These are phyloP conservation scores for Aphelinus atriplicis DNA, from an alignment of 1,140 invertebrate species.

Conservation along the genomic window DNA sequence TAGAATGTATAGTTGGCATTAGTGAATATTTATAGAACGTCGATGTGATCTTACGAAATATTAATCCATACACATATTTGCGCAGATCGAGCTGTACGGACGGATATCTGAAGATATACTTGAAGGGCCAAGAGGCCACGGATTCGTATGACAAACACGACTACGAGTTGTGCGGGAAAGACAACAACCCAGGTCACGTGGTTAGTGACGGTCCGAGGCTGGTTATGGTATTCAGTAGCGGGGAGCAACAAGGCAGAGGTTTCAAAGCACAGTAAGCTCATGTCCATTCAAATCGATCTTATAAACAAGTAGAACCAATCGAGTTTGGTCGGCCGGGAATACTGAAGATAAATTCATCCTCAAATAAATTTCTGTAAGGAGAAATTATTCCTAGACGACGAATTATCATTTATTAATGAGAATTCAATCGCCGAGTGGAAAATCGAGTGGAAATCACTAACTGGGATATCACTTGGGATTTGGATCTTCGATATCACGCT, in stretches of 20 bases:
- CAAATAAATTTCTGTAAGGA: too few relatives aligned
- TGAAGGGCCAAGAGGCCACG: constrained; percentile 92
- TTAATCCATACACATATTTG: background rate
- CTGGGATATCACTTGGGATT: too few relatives aligned
- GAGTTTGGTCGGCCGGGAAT: too few relatives aligned
- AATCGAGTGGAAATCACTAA: too few relatives aligned
- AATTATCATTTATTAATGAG: too few relatives aligned
- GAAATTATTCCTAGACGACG: too few relatives aligned
- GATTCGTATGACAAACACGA: constrained; percentile 94
- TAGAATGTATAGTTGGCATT: background rate
- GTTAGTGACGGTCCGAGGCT: constrained; percentile 91
- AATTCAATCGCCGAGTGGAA: too few relatives aligned
- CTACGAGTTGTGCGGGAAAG: constrained; percentile 88
- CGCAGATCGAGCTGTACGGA: constrained; percentile 80
- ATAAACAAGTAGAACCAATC: too few relatives aligned
- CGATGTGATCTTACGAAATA: background rate
- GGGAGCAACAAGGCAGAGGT: constrained; percentile 85
- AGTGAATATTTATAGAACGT: background rate
- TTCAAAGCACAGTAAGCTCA: constrained; percentile 81
- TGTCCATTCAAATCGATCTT: background rate
- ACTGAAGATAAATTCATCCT: too few relatives aligned
- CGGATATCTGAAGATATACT: constrained; percentile 90
- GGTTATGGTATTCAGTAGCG: constrained; percentile 92
- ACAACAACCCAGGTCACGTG: constrained; percentile 74
- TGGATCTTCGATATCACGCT: too few relatives aligned